phyloP scores from a whole-genome alignment of 2,113 vertebrate species.

The Fukomys damarensis region DNA sequence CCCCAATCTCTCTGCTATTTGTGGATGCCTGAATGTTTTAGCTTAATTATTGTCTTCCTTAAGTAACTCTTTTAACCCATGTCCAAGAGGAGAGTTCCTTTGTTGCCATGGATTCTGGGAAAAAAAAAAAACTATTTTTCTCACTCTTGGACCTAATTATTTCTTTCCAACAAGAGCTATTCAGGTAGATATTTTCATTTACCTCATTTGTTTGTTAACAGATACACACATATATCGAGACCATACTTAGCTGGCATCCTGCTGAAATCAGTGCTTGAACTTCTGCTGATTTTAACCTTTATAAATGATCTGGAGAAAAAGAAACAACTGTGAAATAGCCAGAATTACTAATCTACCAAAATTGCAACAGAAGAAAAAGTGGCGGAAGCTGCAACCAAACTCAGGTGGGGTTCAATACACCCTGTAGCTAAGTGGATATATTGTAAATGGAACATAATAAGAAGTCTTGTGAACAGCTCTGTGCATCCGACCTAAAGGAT shows the following conservation, averaged over 20 bases:
- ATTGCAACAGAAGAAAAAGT: constrained; percentile 2
- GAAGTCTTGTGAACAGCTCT: background rate
- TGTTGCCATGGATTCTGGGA: constrained; percentile 34
- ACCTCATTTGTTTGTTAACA: constrained; percentile 18
- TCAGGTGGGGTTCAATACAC: background rate
- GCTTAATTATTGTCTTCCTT: background rate
- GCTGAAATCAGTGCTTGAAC: constrained; percentile 45
- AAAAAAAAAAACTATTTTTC: background rate
- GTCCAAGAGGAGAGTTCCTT: constrained; percentile 2
- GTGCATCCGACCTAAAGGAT: background rate
- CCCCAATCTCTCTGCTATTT: background rate
- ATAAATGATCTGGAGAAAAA: constrained; percentile 51
- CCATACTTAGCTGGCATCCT: background rate
- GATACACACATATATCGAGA: background rate
- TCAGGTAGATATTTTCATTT: constrained; percentile 39
- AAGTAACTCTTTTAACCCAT: background rate
- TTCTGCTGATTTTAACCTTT: constrained; percentile 68
- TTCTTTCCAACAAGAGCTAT: background rate
- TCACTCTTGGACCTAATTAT: background rate
- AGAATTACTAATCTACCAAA: constrained; percentile 61
- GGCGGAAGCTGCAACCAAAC: constrained; percentile 21
- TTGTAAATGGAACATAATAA: background rate
- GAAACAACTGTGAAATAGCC: constrained; percentile 40
- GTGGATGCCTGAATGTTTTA: background rate
- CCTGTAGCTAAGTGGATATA: background rate